A percentile compares a stretch with the other conserved stretches of the same genome.
Conservation (phyloP, 2,888 invertebrate genomes). For the Aradus depressus region DNA sequence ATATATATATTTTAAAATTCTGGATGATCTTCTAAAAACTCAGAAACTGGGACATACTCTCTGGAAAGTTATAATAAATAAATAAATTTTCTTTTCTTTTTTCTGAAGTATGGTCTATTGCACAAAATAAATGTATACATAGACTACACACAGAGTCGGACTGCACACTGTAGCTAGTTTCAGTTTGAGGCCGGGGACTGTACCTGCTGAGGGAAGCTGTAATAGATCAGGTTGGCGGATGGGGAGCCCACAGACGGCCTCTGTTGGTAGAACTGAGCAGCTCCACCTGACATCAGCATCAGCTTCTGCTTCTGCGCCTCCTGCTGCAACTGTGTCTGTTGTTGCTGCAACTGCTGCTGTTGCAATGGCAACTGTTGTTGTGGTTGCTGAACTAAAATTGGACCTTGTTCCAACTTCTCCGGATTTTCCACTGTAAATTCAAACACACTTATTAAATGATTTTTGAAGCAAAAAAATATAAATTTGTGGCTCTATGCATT, state of each 20-base stretch:
- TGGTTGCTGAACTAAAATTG: conserved; percentile 1
- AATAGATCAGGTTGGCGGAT: conserved; percentile 21
- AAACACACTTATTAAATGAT: background rate
- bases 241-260: conserved; percentile 14
- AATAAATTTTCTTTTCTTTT: no score
- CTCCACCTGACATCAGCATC: conserved; percentile 16
- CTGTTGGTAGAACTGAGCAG: conserved; percentile 15
- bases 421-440: background rate
- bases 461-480: no score
- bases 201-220: conserved; percentile 17
- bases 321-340: conserved; percentile 13
- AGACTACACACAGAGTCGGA: no score
- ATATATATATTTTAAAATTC: no score
- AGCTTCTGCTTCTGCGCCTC: conserved; percentile 17
- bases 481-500: no score
- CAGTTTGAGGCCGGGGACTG: no score
- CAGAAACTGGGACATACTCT: no score
- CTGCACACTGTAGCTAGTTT: no score
- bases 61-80: no score
- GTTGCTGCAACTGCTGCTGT: conserved; percentile 20
- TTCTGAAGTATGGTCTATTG: no score
- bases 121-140: no score
- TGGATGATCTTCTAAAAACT: no score
- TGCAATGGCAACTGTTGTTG: conserved; percentile 7
- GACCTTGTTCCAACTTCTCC: background rate